These are phyloP conservation scores for Trachelipus rathkii DNA, from an alignment of 1,140 invertebrate genomes.

Conservation along the genomic window DNA sequence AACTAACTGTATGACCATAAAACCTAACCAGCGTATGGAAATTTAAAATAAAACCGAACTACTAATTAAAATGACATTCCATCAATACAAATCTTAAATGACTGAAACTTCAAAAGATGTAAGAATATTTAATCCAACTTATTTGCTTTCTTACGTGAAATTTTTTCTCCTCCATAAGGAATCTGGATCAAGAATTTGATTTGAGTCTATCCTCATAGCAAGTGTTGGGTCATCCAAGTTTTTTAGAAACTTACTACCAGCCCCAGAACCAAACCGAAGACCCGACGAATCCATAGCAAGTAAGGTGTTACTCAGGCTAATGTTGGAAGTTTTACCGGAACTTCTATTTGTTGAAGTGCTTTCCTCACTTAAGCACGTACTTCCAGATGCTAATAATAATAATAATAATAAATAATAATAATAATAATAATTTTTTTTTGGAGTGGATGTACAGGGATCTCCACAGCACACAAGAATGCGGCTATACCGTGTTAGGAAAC, in stretches of 20 bases:
- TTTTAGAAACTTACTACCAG: conserved; percentile 44
- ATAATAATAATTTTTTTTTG: not conserved
- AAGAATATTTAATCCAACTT: too few relatives aligned
- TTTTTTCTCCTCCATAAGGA: conserved; percentile 68
- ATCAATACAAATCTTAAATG: too few relatives aligned
- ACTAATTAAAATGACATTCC: too few relatives aligned
- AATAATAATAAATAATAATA: conserved; percentile 13
- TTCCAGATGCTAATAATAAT: conserved; percentile 40
- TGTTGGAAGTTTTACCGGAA: conserved; percentile 59
- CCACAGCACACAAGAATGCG: too few relatives aligned
- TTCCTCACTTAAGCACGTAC: conserved; percentile 46
- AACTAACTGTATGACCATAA: too few relatives aligned
- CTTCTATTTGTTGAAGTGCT: conserved; percentile 36
- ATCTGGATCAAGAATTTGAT: conserved; percentile 76
- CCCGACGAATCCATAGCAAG: conserved; percentile 60
- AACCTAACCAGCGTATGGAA: too few relatives aligned
- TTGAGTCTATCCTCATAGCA: conserved; percentile 71
- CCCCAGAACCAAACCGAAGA: conserved; percentile 47
- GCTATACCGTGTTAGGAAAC: too few relatives aligned
- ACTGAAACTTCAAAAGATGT: too few relatives aligned
- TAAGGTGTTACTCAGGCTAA: conserved; percentile 62
- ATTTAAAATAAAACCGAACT: too few relatives aligned
- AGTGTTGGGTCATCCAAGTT: conserved; percentile 54
- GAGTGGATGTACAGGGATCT: too few relatives aligned
- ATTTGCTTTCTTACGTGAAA: conserved; percentile 29